Conservation (phyloP, 1,140 invertebrate species). For the Microplitis demolitor region DNA sequence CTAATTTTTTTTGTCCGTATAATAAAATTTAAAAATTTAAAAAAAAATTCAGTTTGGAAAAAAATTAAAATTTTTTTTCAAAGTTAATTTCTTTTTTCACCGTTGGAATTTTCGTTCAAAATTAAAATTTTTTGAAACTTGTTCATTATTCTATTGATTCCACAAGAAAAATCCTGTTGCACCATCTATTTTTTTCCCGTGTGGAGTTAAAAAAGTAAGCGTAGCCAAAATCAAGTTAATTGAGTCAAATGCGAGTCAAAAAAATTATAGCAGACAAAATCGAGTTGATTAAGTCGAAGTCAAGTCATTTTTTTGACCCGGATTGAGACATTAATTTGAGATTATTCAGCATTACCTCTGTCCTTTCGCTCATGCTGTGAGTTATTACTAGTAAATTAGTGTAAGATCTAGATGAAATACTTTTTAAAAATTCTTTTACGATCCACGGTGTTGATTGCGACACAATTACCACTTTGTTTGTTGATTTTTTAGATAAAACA, state of each 20-base stretch:
- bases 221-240: neutral
- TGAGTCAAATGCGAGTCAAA: neutral
- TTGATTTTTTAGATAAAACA: conserved; percentile 65
- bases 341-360: conserved; percentile 38
- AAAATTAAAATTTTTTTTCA: no score
- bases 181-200: no score
- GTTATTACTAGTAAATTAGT: conserved; percentile 71
- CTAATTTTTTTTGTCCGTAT: no score
- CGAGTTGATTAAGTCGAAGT: no score
- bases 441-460: conserved; percentile 72
- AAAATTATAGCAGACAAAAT: neutral
- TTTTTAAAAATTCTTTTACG: conserved; percentile 70
- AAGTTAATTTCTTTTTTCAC: no score
- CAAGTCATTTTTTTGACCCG: no score
- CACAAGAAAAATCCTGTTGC: no score
- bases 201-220: neutral
- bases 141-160: no score
- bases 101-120: no score
- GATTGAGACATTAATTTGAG: neutral
- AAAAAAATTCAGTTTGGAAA: no score
- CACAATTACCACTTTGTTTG: conserved; percentile 67
- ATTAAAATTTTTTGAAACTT: no score
- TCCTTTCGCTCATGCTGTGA: conserved; percentile 43
- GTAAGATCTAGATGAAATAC: conserved; percentile 66
- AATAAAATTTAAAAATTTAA: no score